Percentiles rank a stretch among this genome's conserved stretches.
These are phyloP conservation scores for Lingula anatina DNA, from an alignment of 2,888 invertebrate species.

Conservation along the genomic window DNA sequence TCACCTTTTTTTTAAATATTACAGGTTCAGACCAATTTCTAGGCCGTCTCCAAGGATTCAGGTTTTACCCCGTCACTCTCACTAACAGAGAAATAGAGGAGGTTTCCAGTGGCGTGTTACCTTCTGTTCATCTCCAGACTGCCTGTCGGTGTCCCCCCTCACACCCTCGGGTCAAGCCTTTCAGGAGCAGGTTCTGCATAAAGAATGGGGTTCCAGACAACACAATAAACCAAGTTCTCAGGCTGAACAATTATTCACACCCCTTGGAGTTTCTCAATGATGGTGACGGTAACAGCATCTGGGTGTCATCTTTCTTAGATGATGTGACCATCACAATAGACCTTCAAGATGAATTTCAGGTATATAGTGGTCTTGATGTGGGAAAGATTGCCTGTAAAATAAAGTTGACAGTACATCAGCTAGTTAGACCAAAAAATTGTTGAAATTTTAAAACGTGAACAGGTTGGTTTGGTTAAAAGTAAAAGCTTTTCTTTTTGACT, in stretches of 20 bases:
- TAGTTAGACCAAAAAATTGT: no score
- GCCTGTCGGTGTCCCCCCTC: conserved; percentile 43
- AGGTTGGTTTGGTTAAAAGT: no score
- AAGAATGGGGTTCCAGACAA: conserved; percentile 40
- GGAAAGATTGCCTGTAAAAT: no score
- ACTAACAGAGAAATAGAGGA: conserved; percentile 45
- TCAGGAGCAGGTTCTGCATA: conserved; percentile 37
- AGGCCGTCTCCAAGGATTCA: conserved; percentile 42
- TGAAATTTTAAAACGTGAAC: no score
- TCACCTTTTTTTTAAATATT: background rate
- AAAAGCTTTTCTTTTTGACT: no score
- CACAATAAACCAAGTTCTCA: conserved; percentile 19
- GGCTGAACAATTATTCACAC: conserved; percentile 39
- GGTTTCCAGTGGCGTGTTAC: conserved; percentile 34
- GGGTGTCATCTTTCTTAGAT: conserved; percentile 42
- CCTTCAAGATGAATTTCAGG: conserved; percentile 46
- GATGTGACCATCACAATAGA: conserved; percentile 35
- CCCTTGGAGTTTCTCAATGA: conserved; percentile 47
- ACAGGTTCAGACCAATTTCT: conserved; percentile 41
- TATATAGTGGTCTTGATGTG: no score
- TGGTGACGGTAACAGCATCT: conserved; percentile 41
- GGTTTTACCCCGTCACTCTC: conserved; percentile 31
- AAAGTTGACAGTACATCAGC: no score
- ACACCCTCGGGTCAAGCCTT: conserved; percentile 40
- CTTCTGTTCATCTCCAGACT: conserved; percentile 36